Base-by-base conservation (phyloP, 2,888 invertebrate genomes). In the Glaucopsyche alexis region DNA sequence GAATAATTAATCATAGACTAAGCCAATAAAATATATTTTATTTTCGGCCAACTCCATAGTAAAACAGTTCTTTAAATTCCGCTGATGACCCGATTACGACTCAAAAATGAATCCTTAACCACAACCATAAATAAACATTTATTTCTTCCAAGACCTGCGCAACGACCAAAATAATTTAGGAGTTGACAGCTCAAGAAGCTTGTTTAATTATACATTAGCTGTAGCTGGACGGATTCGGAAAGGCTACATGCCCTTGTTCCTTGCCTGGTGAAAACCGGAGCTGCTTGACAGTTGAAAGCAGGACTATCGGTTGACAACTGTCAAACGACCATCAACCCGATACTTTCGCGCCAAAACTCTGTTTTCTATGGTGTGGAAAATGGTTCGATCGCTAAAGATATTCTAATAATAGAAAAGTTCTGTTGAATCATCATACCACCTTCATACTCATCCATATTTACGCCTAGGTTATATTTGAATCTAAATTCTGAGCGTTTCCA, bases 121-220 rank as follows among this genome's bases (percentile, higher is more conserved):
- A 29, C 29, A 29, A 29, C 29, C 29, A 29, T 29, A 29, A 29
- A 29, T 0, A 29, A 29, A 29, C 29, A 29, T 29, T 29, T 29
- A 29, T 29, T 29, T 3, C 29, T 29, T 29, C 29, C 29, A 8
- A 8, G 42, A 7, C 42, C 42, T 6, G 42, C 42, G 42, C 42
- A 42, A 1, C 8, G 42, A 42, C 49, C 29, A 69, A 69, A 69
- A 69, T 47, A 14, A 49, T 69, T 29, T 29, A 29, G 64, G 64
- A 38, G 38, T 29, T 2, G 69, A 49, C 49, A 49, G 38, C 47
- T 16, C 66, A 42, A 67, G 45, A 67, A 19, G 47, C 69, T 67
- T 19, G 69, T 49, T 69, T 47, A 67, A 67, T 67, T 67, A 67
- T 45, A 67, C 67, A 67, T 67, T 19, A 45, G 67, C 40, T 67